Evolutionary conservation across 2,888 invertebrate species (phyloP), one percentile per base, ranked within the genome.

Genomic region (Operophtera brumata): DNA sequence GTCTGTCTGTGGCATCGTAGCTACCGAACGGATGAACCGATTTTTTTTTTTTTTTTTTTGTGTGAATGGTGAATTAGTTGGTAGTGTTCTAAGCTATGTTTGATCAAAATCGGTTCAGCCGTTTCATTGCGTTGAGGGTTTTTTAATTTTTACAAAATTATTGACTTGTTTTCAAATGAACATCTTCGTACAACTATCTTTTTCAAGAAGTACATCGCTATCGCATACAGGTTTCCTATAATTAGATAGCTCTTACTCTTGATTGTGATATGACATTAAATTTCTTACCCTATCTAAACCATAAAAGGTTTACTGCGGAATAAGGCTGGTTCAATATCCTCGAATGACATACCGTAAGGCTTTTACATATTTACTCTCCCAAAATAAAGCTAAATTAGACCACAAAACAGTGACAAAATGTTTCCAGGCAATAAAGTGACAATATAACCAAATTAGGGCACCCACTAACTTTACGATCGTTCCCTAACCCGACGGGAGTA

Each of bases 391-490:
- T 62, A 59, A 61, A 65, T 59, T 61, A 49, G 55, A 50, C 57
- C 62, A 61, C 61, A 57, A 53, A 53, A 61, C 59, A 59, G 61
- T 62, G 57, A 59, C 64, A 59, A 53, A 62, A 62, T 54, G 61
- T 62, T 62, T 65, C 61, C 57, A 58, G 40, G 42, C 65, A 59
- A 61, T 65, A 65, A 65, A 65, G 46, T 55, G 57, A 50, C 64
- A 51, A 51, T 62, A 61, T 62, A 59, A 65, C 59, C 61, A 61
- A 65, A 65, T 65, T 62, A 62, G 62, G 62, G 61, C 57, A 57
- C 54, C 64, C 60, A 59, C 62, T 61, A 62, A 65, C 56, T 65
- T 65, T 62, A 65, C 62, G 65, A 62, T 56, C 47, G 54, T 58
- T 41, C 53, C 54, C 50, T 51, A 54, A 57, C 59, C 42, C 35